These are phyloP conservation scores for Bucorvus abyssinicus DNA, from an alignment of 2,797 vertebrate species.

Conservation along the genomic window DNA sequence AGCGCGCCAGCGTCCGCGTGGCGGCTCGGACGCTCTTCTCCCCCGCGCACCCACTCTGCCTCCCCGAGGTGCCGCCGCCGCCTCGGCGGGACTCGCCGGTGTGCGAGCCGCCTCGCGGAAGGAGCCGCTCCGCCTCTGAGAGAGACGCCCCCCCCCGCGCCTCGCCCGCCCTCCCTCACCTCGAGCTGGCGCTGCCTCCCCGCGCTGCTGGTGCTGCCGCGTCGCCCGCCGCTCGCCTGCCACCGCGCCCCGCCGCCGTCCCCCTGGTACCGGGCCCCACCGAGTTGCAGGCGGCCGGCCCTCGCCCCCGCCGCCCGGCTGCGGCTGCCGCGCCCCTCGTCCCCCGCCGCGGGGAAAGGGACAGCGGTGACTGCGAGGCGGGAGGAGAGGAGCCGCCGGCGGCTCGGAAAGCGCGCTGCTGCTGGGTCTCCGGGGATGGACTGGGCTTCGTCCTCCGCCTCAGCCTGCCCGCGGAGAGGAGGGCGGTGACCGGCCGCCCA, in stretches of 20 bases:
- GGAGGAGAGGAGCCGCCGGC: not conserved
- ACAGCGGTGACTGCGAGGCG: not conserved
- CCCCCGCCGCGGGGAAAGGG: not conserved
- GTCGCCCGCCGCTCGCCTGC: not conserved
- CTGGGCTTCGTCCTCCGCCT: not conserved
- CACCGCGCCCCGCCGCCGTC: not conserved
- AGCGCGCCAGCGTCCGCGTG: not conserved
- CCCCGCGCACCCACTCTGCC: not conserved
- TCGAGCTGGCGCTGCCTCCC: constrained; percentile 24
- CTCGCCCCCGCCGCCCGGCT: not conserved
- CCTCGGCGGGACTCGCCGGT: not conserved
- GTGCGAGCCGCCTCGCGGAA: constrained; percentile 2
- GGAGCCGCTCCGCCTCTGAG: constrained; percentile 23
- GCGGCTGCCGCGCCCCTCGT: not conserved
- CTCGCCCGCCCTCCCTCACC: not conserved
- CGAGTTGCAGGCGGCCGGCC: not conserved
- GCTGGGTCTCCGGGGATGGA: constrained; percentile 27
- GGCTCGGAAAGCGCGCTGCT: not conserved
- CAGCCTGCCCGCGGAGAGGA: not conserved
- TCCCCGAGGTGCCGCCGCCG: not conserved
- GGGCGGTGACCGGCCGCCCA: not conserved
- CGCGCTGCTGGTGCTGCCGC: not conserved
- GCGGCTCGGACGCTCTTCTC: not conserved
- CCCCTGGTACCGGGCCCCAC: not conserved
- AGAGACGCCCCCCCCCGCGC: not conserved